Base-by-base conservation (phyloP, 2,888 invertebrate species). In the Hydriomena furcata region DNA sequence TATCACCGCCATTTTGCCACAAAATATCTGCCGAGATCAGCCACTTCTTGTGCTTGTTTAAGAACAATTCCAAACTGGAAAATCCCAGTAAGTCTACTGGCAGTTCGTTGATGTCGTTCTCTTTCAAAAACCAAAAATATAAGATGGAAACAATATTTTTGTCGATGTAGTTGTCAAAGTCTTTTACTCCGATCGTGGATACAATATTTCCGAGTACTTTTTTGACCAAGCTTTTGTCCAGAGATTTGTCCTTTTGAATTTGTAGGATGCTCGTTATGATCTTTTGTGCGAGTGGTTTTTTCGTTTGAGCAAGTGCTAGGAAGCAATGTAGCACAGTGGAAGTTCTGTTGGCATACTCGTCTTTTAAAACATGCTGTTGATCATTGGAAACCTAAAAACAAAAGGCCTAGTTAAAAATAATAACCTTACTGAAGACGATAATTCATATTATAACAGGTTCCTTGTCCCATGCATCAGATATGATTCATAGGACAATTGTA, bases 331-430 rank as follows among this genome's bases (percentile, higher is more conserved):
- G 76, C 5, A 92, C 89, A 28, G 92, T 92, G 0, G 91, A 79
- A 0, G 92, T 91, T 66, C 93, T 83, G 54, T 92, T 93, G 0
- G 82, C 77, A 1, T 82, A 80, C 76, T 95, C 94, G 64, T 94
- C 94, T 53, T 84, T 82, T 37, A 86, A 62, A 62, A 92, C 80
- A 25, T 84, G 75, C 44, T 84, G 79, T 27, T 75, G 78, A 36
- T 76, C 64, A 23, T 79, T 71, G 17, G 84, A 68, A 20, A 87
- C 81, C 82, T 91, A 82, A 73, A 25, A 75, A 76, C 7, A 30
- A 1, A 7, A 41, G 6, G 5, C 5, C 17, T 1, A 11, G 11
- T 28, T 11, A 5, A 2, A 3, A 28, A 28, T 17, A 4, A n/a
- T 17, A 17, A 2, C 2, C 4, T 17, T 17, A 17, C 17, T 17